Base-by-base conservation (phyloP, 30 jellyfish, hydroid and myxozoan species). In the Pelagia noctiluca region DNA sequence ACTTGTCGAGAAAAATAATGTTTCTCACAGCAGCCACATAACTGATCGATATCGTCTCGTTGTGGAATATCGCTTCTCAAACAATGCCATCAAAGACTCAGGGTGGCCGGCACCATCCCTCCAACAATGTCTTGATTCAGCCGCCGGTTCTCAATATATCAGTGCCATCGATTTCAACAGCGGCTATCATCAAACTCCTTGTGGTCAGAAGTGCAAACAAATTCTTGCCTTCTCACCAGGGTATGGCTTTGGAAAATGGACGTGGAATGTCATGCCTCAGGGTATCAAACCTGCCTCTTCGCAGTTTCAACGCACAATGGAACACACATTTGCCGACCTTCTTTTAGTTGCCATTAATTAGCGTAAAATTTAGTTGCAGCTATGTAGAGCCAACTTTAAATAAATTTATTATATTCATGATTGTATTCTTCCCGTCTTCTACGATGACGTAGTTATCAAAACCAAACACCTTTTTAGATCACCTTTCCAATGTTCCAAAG, bases 71-170 rank as follows among this genome's bases (percentile, higher is more conserved):
- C 86, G 78, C 22, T 74, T 74, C 54, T 74, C 49, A 74, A 74
- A 74, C 49, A 46, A 74, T 74, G 86, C 18, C 28, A 74, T 74
- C 76, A 47, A 48, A 74, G 76, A 74, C 24, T 76, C 88, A 53
- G 79, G 88, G 34, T 76, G 88, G 78, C 88, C 78, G 23, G 79
- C 78, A 21, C 88, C 88, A 1, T 76, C 88, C 16, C 88, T 54
- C 42, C 88, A 49, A 57, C 88, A 76, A 54, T 76, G 88, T 30
- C 78, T 50, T 18, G 88, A 76, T 61, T 29, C 79, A 23, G 79
- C 66, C 28, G 88, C 77, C 50, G 83, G 83, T 23, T 71, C 83
- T 36, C 0, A 38, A 23, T 71, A 33, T 37, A 38, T 71, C 69
- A 71, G 67, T 71, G 35, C 83, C 2, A 32, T 71, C 0, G 83